These are phyloP conservation scores for Nomada hirtipes DNA, from an alignment of 2,888 invertebrate genomes.

Conservation along the genomic window DNA sequence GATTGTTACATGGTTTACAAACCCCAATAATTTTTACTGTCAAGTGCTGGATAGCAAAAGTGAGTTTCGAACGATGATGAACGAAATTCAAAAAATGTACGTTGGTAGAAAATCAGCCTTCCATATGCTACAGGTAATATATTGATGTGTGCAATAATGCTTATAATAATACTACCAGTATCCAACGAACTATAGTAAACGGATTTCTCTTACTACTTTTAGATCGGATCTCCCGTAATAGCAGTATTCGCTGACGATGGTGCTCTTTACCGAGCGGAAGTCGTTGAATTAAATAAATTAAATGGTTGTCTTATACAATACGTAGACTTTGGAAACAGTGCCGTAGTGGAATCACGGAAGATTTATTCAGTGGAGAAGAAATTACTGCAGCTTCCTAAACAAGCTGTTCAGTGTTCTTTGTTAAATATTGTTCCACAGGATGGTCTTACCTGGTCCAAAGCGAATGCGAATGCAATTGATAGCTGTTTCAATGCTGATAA, in stretches of 20 bases:
- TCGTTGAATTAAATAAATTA: conserved; percentile 86
- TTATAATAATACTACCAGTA: neutral
- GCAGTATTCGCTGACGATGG: conserved; percentile 90
- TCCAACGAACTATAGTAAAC: conserved; percentile 13
- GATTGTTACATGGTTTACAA: conserved; percentile 90
- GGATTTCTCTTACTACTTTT: conserved; percentile 21
- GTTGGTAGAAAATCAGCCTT: conserved; percentile 83
- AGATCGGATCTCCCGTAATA: conserved; percentile 88
- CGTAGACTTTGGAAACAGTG: conserved; percentile 91
- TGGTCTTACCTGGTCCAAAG: conserved; percentile 87
- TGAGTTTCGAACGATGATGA: conserved; percentile 89
- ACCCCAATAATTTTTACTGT: conserved; percentile 90
- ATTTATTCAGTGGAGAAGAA: conserved; percentile 90
- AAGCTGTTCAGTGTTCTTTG: conserved; percentile 90
- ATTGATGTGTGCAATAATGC: neutral
- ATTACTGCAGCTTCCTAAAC: conserved; percentile 88
- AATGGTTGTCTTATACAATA: conserved; percentile 89
- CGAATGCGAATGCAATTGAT: conserved; percentile 84
- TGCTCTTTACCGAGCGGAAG: conserved; percentile 89
- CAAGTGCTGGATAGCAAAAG: conserved; percentile 84
- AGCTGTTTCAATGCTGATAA: conserved; percentile 87
- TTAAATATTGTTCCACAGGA: conserved; percentile 86
- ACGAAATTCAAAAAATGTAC: conserved; percentile 89
- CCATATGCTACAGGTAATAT: conserved; percentile 73
- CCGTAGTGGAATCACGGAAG: conserved; percentile 87